Evolutionary conservation across 64 coral and sea anemone species (phyloP), one percentile per base, ranked within the genome.

Genomic region (Montipora foliosa): DNA sequence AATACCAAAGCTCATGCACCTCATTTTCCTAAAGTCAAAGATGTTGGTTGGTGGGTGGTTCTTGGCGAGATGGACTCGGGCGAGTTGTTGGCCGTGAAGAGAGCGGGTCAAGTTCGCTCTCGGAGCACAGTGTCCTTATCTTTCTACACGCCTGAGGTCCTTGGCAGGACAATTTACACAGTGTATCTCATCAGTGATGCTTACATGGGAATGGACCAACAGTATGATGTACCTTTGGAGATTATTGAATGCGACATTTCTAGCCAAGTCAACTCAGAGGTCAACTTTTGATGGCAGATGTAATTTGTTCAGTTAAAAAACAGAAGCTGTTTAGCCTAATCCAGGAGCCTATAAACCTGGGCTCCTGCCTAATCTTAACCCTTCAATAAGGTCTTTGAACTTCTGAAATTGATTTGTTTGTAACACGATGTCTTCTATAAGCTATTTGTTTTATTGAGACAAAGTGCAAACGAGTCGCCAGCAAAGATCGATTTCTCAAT

Each of bases 201-300:
- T 13, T 99, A 99, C 87, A 46, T 99, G 50, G 98, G 98, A 37
- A 90, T 99, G 21, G 98, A 99, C 86, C 98, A 99, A 25, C 98
- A 99, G 16, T 96, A 94, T 45, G 95, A 99, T 83, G 21, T 99
- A 46, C 91, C 81, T 45, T 59, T 99, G 29, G 95, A 99, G 66
- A 90, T 99, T 37, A 93, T 99, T 13, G 85, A 96, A 44, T 78
- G 89, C 29, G 89, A 89, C 73, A 89, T 99, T 51, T 87, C 61
- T 1, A 95, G 98, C 51, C 98, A 99, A 81, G 88, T 99, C 24
- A 96, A 94, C 50, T 94, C 95, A 10, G 98, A 99, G 78, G 93
- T 99, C 45, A 19, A 86, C 46, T 86, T 86, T 50, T 24, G 66
- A 51, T 4, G 6, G 17, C 61, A 10, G 15, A 64, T 11, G 1